Base-by-base conservation (phyloP, 2,888 invertebrate genomes). In the Drosophila lutescens region DNA sequence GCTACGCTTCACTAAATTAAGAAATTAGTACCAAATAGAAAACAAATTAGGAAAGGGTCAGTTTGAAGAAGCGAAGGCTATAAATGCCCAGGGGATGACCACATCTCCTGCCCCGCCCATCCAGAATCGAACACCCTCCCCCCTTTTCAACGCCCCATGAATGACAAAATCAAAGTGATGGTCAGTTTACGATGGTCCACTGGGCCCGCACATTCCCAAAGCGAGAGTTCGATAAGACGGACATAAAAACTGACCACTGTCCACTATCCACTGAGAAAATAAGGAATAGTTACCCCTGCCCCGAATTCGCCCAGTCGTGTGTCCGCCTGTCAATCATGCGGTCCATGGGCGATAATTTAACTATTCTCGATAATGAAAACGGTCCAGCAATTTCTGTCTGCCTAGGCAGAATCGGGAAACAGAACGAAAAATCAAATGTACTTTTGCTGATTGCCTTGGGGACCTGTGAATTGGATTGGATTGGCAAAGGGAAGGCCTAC, bases 11-110 rank as follows among this genome's bases (percentile, higher is more conserved):
- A 62, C 55, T 50, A 82, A 87, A 87, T 88, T 81, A 87, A 87
- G 86, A 87, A 87, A 87, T 87, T 87, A 87, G 89, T 82, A 75
- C 70, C 83, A 82, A 89, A 89, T 87, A 73, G 78, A 85, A 89
- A 89, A 88, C 76, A 88, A 89, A 86, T 89, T 89, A 88, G 77
- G 90, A 84, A 81, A 79, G 86, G 82, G 78, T 81, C 78, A 53
- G 70, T 63, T 56, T 70, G 47, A 15, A 46, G 56, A 34, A 54
- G 32, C 38, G 13, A 60, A 32, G 43, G 60, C 75, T 20, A 74
- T 78, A 74, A 81, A 69, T 60, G 66, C 74, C 78, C 67, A 44
- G 12, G 50, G 65, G 57, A 47, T 32, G 30, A 47, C 32, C 47
- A 44, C 38, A 40, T n/a, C 26, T 26, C 26, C 5, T 26, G 26